These are phyloP conservation scores for Cranoglanis bouderius DNA, from an alignment of 2,113 vertebrate species.

Conservation along the genomic window DNA sequence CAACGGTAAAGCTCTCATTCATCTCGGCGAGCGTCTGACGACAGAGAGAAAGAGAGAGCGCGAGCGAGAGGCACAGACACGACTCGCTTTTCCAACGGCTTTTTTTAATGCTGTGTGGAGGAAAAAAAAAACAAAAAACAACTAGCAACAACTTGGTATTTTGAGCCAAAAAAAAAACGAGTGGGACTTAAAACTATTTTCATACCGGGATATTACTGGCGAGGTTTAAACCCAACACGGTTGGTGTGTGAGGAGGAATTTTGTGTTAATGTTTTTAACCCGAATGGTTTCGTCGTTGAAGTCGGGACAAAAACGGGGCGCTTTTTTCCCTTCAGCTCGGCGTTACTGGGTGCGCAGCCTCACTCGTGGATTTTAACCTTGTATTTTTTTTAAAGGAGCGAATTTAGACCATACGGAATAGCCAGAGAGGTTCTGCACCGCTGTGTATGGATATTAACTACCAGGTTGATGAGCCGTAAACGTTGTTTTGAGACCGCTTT, in stretches of 20 bases:
- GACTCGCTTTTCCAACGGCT: constrained; percentile 8
- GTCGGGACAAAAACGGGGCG: constrained; percentile 6
- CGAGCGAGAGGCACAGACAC: neutral
- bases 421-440: neutral
- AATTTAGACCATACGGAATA: neutral
- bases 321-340: constrained; percentile 17
- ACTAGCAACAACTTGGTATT: neutral
- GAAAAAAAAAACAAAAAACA: neutral
- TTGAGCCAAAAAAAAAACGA: neutral
- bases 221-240: neutral
- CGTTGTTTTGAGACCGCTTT: constrained; percentile 43
- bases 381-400: neutral
- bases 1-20: constrained; percentile 39
- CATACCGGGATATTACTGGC: constrained; percentile 1
- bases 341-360: constrained; percentile 17
- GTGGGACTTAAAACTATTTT: constrained; percentile 4
- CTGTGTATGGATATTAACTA: constrained; percentile 63
- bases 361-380: constrained; percentile 15
- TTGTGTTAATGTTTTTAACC: constrained; percentile 1
- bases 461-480: constrained; percentile 58
- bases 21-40: constrained; percentile 37
- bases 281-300: neutral
- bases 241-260: constrained; percentile 4
- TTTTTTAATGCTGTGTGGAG: neutral
- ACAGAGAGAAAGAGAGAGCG: constrained; percentile 33